These are phyloP conservation scores for Lates calcarifer DNA, from an alignment of 2,113 vertebrate genomes.

Conservation along the genomic window DNA sequence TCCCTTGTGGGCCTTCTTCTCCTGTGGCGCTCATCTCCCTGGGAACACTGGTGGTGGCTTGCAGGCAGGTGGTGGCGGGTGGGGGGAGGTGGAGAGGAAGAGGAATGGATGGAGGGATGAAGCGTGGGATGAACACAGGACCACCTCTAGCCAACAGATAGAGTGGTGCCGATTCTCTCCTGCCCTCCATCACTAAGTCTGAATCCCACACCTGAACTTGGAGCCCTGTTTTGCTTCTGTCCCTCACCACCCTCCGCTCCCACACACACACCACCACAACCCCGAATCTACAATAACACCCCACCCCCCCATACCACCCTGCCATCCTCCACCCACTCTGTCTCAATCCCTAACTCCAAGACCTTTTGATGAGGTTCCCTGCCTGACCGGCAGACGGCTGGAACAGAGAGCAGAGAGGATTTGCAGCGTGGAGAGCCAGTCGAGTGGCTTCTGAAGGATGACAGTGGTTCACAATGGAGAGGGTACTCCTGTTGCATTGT, in stretches of 20 bases:
- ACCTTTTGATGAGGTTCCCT: slow-evolving; percentile 79
- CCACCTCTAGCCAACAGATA: slow-evolving; percentile 56
- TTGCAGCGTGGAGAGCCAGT: slow-evolving; percentile 81
- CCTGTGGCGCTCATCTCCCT: slow-evolving; percentile 87
- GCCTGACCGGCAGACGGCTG: slow-evolving; percentile 78
- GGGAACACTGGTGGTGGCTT: slow-evolving; percentile 85
- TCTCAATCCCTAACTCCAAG: slow-evolving; percentile 69
- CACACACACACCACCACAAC: slow-evolving; percentile 3
- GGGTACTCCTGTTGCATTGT: slow-evolving; percentile 78
- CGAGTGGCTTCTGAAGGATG: slow-evolving; percentile 82
- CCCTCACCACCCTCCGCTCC: not conserved
- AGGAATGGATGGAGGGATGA: slow-evolving; percentile 57
- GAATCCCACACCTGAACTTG: slow-evolving; percentile 54
- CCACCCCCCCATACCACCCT: slow-evolving; percentile 32
- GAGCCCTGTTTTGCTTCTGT: not conserved
- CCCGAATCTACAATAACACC: slow-evolving; percentile 20
- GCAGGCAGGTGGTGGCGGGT: slow-evolving; percentile 78
- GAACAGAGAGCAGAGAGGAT: slow-evolving; percentile 78
- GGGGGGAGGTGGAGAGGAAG: slow-evolving; percentile 40
- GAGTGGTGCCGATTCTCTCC: slow-evolving; percentile 53
- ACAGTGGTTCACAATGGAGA: slow-evolving; percentile 82
- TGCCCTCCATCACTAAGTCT: slow-evolving; percentile 37
- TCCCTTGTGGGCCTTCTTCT: slow-evolving; percentile 87
- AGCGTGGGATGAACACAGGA: slow-evolving; percentile 68
- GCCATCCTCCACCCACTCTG: slow-evolving; percentile 33